Evolutionary conservation across 2,797 vertebrate genomes (phyloP), one percentile per base, ranked within the genome.

Genomic region (Pipistrellus pipistrellus): DNA sequence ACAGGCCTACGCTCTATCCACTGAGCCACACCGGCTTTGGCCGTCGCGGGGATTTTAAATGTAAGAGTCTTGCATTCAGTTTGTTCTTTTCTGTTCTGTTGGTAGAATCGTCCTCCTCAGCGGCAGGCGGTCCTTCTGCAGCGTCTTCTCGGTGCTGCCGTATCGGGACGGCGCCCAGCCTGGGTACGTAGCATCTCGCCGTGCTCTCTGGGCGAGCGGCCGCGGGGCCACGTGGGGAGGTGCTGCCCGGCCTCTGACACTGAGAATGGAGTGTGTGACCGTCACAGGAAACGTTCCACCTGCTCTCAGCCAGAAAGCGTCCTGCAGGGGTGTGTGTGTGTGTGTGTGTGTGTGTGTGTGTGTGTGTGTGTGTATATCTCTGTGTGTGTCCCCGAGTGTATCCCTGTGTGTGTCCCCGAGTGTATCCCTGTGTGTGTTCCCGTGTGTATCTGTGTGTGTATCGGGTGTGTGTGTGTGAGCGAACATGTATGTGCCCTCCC

Each of bases 121-220:
- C 99, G 99, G 99, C 99, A 99, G 99, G 99, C 99, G 99, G 99
- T 99, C 99, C 98, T 99, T 99, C 99, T 99, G 99, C 99, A 99
- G 99, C 99, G 99, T 99, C 98, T 99, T 99, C 99, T 99, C 99
- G 98, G 99, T 99, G 98, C 99, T 99, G 99, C 99, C 99, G 92
- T 99, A 99, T 98, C 99, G 99, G 98, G 99, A 99, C 99, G 99
- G 99, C 99, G 99, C 99, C 98, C 99, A 99, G 98, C 97, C 98
- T 98, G 99, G 99, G 99, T 99, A 99, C 98, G 99, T 99, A 99
- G 99, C 97, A 95, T 96, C 62, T 3, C 95, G 90, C 97, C 96
- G 84, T 91, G 77, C 82, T 97, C 96, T 96, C 92, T 96, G 96
- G 96, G 95, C 95, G 93, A 66, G 82, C 73, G 71, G 87, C 59